Base-by-base conservation (phyloP, 2,888 invertebrate species). In the Agonopterix subpropinquella region DNA sequence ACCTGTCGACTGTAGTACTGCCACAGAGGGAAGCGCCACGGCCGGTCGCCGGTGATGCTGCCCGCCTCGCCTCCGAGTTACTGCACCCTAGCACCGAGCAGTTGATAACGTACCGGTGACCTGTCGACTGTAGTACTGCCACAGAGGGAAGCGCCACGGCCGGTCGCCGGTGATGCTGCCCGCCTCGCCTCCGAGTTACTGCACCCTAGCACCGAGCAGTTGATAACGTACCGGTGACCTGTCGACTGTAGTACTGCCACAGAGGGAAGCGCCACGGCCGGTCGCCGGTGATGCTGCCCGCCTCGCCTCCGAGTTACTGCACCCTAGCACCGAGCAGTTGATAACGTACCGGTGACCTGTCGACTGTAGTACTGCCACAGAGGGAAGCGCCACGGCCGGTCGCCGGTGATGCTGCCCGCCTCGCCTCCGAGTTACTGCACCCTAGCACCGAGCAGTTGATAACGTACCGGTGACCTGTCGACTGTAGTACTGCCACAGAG, bases 11-110 rank as follows among this genome's bases (percentile, higher is more conserved):
- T 87, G 77, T 92, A 96, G 77, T 92, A 92, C 46, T 89, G 76
- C 91, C 93, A 95, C 15, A 96, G 81, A 4, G 96, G 96, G 83
- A 96, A 90, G 46, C 95, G 80, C 96, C 96, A 96, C 2, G 95
- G 91, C 2, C 96, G 80, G 81, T 96, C 96, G 0, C 96, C 96
- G 4, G 92, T 90, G 57, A 70, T 71, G 53, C 90, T 90, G 13
- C 94, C 93, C 43, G 95, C 94, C 55, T 77, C 0, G 75, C 72
- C 55, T 89, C 90, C 0, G 89, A 89, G 67, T 92, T 93, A 44
- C 92, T 92, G 78, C 13, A 13, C 13, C 13, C 13, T 13, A 13
- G 13, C 13, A 13, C 13, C 13, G 92, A 95, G 43, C 92, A 92
- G 0, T 93, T 95, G 63, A 92, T 90, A 4, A 55, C 59, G 51